These are phyloP conservation scores for Diorhabda elongata DNA, from an alignment of 1,140 invertebrate species.

Conservation along the genomic window DNA sequence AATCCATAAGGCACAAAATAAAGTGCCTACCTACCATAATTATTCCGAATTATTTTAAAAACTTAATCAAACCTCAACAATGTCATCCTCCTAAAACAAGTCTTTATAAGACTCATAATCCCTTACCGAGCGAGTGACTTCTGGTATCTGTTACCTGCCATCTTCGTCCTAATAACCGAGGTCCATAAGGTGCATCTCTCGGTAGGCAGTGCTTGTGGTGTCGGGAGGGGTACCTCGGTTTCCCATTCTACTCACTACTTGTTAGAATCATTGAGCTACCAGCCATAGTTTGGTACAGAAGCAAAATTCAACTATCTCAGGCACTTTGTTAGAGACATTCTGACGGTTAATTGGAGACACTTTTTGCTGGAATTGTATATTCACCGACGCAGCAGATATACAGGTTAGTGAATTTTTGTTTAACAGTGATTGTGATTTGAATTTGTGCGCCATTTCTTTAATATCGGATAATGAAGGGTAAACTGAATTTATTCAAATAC, in stretches of 20 bases:
- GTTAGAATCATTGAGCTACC: conserved; percentile 45
- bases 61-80: conserved; percentile 14
- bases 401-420: conserved; percentile 11
- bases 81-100: conserved; percentile 9
- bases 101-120: conserved; percentile 10
- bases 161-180: conserved; percentile 26
- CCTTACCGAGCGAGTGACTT: conserved; percentile 7
- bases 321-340: conserved; percentile 17
- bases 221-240: conserved; percentile 28
- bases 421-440: neutral
- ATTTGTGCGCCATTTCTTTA: neutral
- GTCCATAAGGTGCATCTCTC: conserved; percentile 25
- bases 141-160: conserved; percentile 13
- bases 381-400: neutral
- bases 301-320: conserved; percentile 28
- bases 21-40: conserved; percentile 14
- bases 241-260: conserved; percentile 42
- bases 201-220: conserved; percentile 36
- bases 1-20: conserved; percentile 3
- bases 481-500: no score
- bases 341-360: neutral
- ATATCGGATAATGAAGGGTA: no score
- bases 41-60: conserved; percentile 20
- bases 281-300: conserved; percentile 44
- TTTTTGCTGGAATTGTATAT: neutral